Evolutionary conservation across 2,888 invertebrate genomes (phyloP), one percentile per base, ranked within the genome.

Genomic region (Craniophora ligustri): DNA sequence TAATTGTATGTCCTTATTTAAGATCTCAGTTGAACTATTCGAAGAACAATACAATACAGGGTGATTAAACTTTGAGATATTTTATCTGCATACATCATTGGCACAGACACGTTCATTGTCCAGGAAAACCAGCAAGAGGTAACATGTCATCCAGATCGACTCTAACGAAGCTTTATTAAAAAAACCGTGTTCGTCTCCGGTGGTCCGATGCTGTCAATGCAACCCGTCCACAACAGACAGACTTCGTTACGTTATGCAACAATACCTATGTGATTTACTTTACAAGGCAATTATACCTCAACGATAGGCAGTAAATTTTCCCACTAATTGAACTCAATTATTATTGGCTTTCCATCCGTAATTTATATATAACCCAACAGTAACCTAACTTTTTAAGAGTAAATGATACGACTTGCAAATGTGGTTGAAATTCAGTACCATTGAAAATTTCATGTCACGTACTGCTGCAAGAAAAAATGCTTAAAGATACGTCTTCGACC

Each of bases 161-260:
- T 77, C 79, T 89, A 89, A 89, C 87, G 89, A 89, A 84, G 85
- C 81, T 78, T 74, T 79, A 75, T 81, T 86, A 84, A 90, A 91
- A 91, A 92, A 92, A 91, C 84, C 53, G 60, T 60, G 59, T 71
- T 72, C 90, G 72, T 77, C 85, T 79, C 86, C 84, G 91, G 92
- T 91, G 91, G 91, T 89, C 91, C 67, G 74, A 45, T 64, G 74
- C 81, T 84, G 86, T 85, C 86, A 82, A 48, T 49, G 50, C 23
- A 55, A 41, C 66, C 55, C 56, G 72, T 74, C 65, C 65, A 76
- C 59, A 60, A 59, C 64, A 61, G 74, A 78, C 77, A 72, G 71
- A 67, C 65, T 75, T 75, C 72, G 67, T 78, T 76, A 84, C 72
- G 67, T 78, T 76, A 84, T 76, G 79, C 78, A 79, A 78, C 76